These are phyloP conservation scores for Urocynchramus pylzowi DNA, from an alignment of 2,113 vertebrate genomes.

Conservation along the genomic window DNA sequence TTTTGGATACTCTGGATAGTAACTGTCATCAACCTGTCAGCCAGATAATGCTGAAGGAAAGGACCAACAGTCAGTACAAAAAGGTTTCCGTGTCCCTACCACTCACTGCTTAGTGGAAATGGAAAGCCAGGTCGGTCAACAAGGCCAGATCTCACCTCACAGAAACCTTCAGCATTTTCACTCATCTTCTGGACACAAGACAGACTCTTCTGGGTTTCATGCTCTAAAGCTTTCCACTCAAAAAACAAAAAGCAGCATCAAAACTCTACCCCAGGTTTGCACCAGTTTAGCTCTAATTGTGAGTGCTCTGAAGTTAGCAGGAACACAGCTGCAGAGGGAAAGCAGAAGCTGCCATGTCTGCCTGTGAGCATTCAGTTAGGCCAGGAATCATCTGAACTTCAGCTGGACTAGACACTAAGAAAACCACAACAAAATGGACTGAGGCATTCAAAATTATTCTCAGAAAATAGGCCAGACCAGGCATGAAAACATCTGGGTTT, in stretches of 20 bases:
- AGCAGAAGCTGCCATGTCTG: background rate
- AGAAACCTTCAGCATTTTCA: background rate
- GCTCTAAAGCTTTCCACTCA: background rate
- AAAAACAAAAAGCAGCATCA: background rate
- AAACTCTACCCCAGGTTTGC: background rate
- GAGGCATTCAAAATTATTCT: background rate
- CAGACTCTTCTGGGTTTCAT: background rate
- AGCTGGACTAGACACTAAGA: slow-evolving; percentile 12
- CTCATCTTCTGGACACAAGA: background rate
- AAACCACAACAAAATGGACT: slow-evolving; percentile 58
- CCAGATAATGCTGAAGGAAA: background rate
- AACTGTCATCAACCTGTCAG: background rate
- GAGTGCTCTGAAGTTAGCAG: background rate
- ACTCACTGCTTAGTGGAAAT: background rate
- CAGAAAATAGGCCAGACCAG: slow-evolving; percentile 46
- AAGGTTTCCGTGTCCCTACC: background rate
- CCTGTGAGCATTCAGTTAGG: background rate
- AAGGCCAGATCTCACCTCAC: background rate
- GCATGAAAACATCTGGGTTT: slow-evolving; percentile 56
- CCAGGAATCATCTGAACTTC: background rate
- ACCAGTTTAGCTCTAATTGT: fast-evolving
- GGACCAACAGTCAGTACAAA: background rate
- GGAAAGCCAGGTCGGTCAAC: background rate
- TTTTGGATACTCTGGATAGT: background rate
- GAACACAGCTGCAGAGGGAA: background rate